phyloP scores from a whole-genome alignment of 2,888 invertebrate genomes.

The Tuberolachnus salignus region DNA sequence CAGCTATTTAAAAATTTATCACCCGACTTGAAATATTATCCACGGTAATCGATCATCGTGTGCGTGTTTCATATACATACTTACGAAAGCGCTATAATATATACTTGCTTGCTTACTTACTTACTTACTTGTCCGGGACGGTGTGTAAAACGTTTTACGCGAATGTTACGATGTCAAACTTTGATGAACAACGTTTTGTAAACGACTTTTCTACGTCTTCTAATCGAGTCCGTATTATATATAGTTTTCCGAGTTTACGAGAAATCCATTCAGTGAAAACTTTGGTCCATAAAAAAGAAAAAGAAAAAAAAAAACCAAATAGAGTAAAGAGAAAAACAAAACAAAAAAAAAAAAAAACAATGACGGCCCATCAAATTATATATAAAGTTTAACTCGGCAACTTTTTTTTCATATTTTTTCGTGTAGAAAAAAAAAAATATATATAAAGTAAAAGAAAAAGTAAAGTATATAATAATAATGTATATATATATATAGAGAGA shows the following conservation, averaged over 20 bases:
- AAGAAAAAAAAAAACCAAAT: not conserved
- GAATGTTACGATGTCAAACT: conserved; percentile 23
- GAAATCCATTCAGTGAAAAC: conserved; percentile 23
- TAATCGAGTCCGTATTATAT: conserved; percentile 28
- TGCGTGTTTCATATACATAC: too few species aligned
- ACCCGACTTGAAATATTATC: not conserved
- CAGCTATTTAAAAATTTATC: not conserved
- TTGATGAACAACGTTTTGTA: conserved; percentile 41
- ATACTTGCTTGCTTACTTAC: too few species aligned
- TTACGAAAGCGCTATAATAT: too few species aligned
- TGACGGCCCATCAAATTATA: conserved; percentile 42
- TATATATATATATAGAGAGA: not conserved
- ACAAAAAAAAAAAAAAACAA: not conserved
- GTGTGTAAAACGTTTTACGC: conserved; percentile 32
- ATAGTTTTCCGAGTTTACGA: conserved; percentile 33
- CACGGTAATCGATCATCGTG: conserved; percentile 15
- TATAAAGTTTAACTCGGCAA: conserved; percentile 37
- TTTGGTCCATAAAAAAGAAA: conserved; percentile 4
- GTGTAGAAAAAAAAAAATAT: conserved; percentile 16
- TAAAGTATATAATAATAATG: conserved; percentile 10
- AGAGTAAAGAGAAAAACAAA: not conserved
- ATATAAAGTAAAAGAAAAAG: too few species aligned
- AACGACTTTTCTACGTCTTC: conserved; percentile 38
- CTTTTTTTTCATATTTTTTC: conserved; percentile 40
- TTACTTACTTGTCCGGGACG: not conserved